Evolutionary conservation across 2,888 invertebrate genomes (phyloP), one percentile per base, ranked within the genome.

Genomic region (Eumerus sabulonum): DNA sequence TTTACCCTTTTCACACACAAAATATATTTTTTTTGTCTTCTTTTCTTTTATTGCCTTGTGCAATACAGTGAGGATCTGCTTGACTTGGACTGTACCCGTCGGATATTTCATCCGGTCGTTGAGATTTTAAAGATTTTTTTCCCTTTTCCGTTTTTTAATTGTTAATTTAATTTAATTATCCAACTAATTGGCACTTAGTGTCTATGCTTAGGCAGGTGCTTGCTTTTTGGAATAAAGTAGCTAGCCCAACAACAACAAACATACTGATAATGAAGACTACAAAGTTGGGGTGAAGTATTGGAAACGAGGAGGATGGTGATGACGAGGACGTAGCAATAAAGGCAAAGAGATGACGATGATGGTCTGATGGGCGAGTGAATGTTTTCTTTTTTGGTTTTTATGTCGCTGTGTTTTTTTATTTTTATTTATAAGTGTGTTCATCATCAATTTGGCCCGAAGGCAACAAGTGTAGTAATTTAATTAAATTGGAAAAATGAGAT

Each of bases 131-230:
- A 44, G 45, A 48, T 54, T 19, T 48, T 40, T 42, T 70, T 54
- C 7, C 14, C 19, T 9, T 27, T 9, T 16, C 12, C 35, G 36
- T 54, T 59, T 60, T 71, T 64, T 66, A 13, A 60, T 71, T 71
- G 71, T 77, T 66, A 77, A 67, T 72, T 77, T 77, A 67, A 77
- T 72, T 72, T 72, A 77, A 77, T 77, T 77, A 77, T 77, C 66
- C 72, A 67, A 67, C 76, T 77, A 77, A 77, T 77, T 77, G 76
- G 72, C 72, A 77, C 76, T 77, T 77, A 66, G 62, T 57, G 56
- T 72, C n/a, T n/a, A n/a, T n/a, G n/a, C n/a, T n/a, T 66, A 77
- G 76, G 72, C 66, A 77, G 72, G 76, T 77, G 66, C 72, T 56
- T 51, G 50, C 57, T 47, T 66, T 47, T 66, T 40, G 38, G 16